phyloP scores from a whole-genome alignment of 2,888 invertebrate genomes.

The Hecatera dysodea region DNA sequence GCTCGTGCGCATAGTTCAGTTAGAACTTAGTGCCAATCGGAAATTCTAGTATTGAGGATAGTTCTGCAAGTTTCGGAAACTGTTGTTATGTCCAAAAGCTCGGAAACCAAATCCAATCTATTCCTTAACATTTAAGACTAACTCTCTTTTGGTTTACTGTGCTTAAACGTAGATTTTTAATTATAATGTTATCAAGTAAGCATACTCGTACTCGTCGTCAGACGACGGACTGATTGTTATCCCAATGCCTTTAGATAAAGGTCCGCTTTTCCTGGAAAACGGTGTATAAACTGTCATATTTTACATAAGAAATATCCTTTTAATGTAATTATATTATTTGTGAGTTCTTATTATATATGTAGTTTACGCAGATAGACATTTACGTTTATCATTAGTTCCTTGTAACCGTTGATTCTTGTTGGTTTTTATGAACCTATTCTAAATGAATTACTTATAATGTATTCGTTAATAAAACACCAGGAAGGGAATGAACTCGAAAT shows the following conservation, averaged over 20 bases:
- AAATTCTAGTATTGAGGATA: background rate
- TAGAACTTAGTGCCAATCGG: background rate
- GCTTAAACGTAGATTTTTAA: background rate
- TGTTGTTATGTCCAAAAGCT: too few relatives aligned
- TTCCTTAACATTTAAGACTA: background rate
- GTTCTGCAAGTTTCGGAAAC: background rate
- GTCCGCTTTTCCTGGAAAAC: constrained; percentile 8
- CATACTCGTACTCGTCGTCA: too few relatives aligned
- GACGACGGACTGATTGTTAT: background rate
- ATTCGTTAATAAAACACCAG: constrained; percentile 21
- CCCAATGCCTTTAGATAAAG: constrained; percentile 7
- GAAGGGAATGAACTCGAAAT: constrained; percentile 56
- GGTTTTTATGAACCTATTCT: background rate
- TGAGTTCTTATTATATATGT: constrained; percentile 16
- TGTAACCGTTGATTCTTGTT: constrained; percentile 6
- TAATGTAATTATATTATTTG: constrained; percentile 1
- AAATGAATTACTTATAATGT: constrained; percentile 15
- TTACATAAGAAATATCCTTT: constrained; percentile 19
- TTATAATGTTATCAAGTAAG: too few relatives aligned
- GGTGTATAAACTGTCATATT: background rate
- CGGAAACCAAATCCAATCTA: too few relatives aligned
- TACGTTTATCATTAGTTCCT: background rate
- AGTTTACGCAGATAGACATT: background rate
- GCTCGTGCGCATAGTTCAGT: constrained; percentile 26
- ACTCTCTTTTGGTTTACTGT: background rate